A percentile compares a stretch with the other conserved stretches of the same genome.
These are phyloP conservation scores for Aporrectodea caliginosa DNA, from an alignment of 1,140 invertebrate genomes.

Conservation along the genomic window DNA sequence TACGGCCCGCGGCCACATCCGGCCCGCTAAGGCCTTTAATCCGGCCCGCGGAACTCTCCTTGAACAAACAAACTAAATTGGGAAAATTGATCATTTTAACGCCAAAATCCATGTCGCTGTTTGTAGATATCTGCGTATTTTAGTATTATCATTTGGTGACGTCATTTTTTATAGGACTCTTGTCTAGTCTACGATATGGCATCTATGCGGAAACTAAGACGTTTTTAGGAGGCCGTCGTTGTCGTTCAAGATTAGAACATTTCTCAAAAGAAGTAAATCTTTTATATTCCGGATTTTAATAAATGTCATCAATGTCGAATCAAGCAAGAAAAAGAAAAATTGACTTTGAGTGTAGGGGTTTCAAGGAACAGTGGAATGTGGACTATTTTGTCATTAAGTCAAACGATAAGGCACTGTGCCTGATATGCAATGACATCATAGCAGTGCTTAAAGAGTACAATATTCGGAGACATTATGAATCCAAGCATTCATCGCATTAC, in stretches of 20 bases:
- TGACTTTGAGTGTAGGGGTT: background rate
- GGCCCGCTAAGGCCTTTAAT: background rate
- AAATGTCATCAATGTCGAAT: background rate
- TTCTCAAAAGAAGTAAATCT: no score
- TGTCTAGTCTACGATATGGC: background rate
- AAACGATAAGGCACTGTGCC: background rate
- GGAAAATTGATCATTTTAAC: background rate
- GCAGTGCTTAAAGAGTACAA: constrained; percentile 4
- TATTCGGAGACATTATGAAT: background rate
- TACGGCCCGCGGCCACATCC: background rate
- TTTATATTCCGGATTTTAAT: background rate
- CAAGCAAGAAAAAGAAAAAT: background rate
- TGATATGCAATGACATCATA: constrained; percentile 1
- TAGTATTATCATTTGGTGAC: background rate
- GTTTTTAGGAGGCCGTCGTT: background rate
- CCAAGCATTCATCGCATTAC: background rate
- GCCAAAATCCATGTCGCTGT: no score
- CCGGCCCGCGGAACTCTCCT: background rate
- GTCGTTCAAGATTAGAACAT: background rate
- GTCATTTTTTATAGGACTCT: background rate
- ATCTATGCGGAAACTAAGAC: background rate
- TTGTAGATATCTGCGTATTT: no score
- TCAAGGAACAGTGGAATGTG: background rate
- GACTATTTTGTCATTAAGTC: constrained; percentile 3
- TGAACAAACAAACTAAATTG: no score